A percentile compares a stretch with the other conserved stretches of the same genome.
Conservation (phyloP, 2,888 invertebrate genomes). For the Junonia oenone region DNA sequence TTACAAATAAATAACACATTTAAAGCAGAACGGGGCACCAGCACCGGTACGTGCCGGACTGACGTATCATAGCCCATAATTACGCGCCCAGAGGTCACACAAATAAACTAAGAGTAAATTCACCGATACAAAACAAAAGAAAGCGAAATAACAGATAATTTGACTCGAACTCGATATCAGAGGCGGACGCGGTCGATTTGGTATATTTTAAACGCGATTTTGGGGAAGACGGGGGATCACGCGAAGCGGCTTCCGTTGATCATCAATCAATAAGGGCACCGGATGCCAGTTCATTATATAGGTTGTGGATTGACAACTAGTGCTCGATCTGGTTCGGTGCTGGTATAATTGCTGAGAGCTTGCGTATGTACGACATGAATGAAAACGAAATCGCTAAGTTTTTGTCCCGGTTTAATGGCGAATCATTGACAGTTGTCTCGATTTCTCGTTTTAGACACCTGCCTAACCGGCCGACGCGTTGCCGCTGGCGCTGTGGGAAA, state of each 20-base stretch:
- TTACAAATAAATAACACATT: slow-evolving; percentile 76
- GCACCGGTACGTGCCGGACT: slow-evolving; percentile 56
- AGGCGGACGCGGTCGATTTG: slow-evolving; percentile 61
- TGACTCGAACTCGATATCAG: slow-evolving; percentile 51
- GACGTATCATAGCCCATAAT: slow-evolving; percentile 60
- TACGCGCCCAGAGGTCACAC: slow-evolving; percentile 73
- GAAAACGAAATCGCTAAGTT: slow-evolving; percentile 48
- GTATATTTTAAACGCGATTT: slow-evolving; percentile 58
- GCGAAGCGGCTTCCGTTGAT: slow-evolving; percentile 51
- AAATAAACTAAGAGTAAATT: slow-evolving; percentile 63
- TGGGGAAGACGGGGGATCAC: slow-evolving; percentile 55
- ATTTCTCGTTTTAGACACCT: slow-evolving; percentile 57
- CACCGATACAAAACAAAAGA: slow-evolving; percentile 66
- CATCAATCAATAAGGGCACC: slow-evolving; percentile 47
- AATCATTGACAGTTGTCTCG: slow-evolving; percentile 46
- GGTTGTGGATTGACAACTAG: slow-evolving; percentile 42
- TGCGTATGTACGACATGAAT: slow-evolving; percentile 33
- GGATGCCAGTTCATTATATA: slow-evolving; percentile 53
- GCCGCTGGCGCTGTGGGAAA: slow-evolving; percentile 63
- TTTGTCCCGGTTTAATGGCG: slow-evolving; percentile 17
- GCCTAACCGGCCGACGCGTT: slow-evolving; percentile 49
- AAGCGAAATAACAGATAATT: slow-evolving; percentile 74
- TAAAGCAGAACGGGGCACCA: slow-evolving; percentile 59
- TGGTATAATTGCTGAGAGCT: slow-evolving; percentile 42
- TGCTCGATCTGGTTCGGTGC: slow-evolving; percentile 39